phyloP scores from a whole-genome alignment of 2,888 invertebrate species.

The Idaea dimidiata region DNA sequence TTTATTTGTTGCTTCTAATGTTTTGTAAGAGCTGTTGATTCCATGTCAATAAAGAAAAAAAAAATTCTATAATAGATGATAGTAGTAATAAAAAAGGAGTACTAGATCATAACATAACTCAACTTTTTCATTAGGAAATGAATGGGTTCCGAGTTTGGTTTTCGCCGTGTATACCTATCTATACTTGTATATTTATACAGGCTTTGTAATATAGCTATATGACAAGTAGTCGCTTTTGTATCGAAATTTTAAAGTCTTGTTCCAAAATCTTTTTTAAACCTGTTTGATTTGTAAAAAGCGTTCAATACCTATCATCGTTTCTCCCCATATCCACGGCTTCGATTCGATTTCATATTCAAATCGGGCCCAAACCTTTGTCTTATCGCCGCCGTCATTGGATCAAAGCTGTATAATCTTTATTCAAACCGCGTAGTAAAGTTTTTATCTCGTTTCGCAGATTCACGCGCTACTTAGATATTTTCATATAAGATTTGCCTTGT shows the following conservation, averaged over 20 bases:
- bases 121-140: too few species aligned
- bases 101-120: too few species aligned
- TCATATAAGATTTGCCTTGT: neutral
- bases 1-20: too few species aligned
- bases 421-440: neutral
- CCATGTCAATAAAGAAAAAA: too few species aligned
- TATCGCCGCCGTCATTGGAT: neutral
- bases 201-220: too few species aligned
- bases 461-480: neutral
- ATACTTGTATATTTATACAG: too few species aligned
- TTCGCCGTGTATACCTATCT: too few species aligned
- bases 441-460: neutral
- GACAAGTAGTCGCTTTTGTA: neutral
- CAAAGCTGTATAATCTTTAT: neutral
- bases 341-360: neutral
- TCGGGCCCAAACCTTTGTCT: neutral
- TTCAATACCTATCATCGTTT: neutral
- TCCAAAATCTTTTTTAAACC: neutral
- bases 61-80: too few species aligned
- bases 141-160: too few species aligned
- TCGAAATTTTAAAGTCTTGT: too few species aligned
- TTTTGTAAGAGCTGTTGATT: too few species aligned
- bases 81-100: too few species aligned
- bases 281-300: neutral
- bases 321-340: neutral